Base-by-base conservation (phyloP, 2,888 invertebrate species). In the Prosapia bicincta region DNA sequence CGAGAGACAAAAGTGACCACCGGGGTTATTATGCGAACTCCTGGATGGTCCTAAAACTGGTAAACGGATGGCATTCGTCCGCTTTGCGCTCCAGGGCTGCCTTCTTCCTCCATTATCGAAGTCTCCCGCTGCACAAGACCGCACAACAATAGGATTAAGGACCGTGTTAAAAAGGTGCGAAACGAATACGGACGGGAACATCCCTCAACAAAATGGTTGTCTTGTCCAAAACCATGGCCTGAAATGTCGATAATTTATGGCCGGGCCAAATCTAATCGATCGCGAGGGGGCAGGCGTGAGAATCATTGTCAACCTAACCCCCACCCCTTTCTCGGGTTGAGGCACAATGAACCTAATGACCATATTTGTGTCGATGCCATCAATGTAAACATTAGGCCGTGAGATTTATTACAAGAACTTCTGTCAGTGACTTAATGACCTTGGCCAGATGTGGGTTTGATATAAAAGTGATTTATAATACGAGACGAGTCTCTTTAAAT, bases 361-460 rank as follows among this genome's bases (percentile, higher is more conserved):
- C 54, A 54, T 54, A 54, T 54, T 54, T 54, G 54, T 54, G 54
- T 20, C 54, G 54, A 54, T 54, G 54, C 20, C 54, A 54, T 54
- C 54, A 54, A 54, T 54, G 54, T 54, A 54, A 54, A 54, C 54
- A 54, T n/a, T 20, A 38, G 38, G 5, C 38, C 13, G 13, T 20
- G 13, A 6, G 54, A 54, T 54, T 20, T 20, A 20, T 54, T 54
- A 54, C 20, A 20, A 20, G 20, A 20, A 54, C 20, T 54, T 54
- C 54, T 54, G 54, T 54, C 54, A 54, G n/a, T 54, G 54, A 54
- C 54, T 54, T 54, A 54, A 54, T 54, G 54, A n/a, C 54, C 54
- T 54, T 20, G 54, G 54, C 54, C 54, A 54, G 54, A 54, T 54
- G 54, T 54, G 54, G 54, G 54, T 54, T 54, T 54, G 54, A 54